phyloP scores from a whole-genome alignment of 2,113 vertebrate genomes.

The Myrmecobius fasciatus region DNA sequence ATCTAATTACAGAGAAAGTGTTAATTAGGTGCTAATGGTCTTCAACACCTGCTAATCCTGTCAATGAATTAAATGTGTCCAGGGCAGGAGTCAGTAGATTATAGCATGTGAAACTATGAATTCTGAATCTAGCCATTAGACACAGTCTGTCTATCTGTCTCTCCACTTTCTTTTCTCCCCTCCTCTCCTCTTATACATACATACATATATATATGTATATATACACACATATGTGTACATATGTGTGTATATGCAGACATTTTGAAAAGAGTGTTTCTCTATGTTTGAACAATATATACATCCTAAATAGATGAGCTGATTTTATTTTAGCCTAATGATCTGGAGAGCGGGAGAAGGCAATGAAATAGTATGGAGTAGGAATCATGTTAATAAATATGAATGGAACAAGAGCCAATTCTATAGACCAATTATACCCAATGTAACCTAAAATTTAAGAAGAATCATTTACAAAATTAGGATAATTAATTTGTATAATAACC shows the following conservation, averaged over 20 bases:
- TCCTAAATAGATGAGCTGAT: not conserved
- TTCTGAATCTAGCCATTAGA: not conserved
- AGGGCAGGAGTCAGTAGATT: not conserved
- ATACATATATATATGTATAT: not conserved
- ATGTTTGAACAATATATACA: not conserved
- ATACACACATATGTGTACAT: too few species aligned
- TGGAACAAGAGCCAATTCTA: slow-evolving; percentile 35
- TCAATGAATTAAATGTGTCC: not conserved
- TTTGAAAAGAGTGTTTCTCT: not conserved
- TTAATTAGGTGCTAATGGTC: not conserved
- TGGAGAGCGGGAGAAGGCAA: not conserved
- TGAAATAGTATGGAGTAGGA: not conserved
- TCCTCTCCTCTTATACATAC: not conserved
- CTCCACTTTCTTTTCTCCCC: not conserved
- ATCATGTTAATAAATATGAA: slow-evolving; percentile 3
- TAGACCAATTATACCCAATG: slow-evolving; percentile 58
- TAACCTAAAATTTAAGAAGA: slow-evolving; percentile 42
- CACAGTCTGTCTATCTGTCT: not conserved
- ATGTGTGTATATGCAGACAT: not conserved
- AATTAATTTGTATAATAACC: slow-evolving; percentile 73
- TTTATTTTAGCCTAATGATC: not conserved
- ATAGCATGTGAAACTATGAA: not conserved
- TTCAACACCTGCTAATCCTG: not conserved
- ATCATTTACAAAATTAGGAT: slow-evolving; percentile 71
- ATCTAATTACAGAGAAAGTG: not conserved